Percentiles rank a stretch among this genome's conserved stretches.
Conservation (phyloP, 2,113 vertebrate species). For the Callaeas wilsoni region DNA sequence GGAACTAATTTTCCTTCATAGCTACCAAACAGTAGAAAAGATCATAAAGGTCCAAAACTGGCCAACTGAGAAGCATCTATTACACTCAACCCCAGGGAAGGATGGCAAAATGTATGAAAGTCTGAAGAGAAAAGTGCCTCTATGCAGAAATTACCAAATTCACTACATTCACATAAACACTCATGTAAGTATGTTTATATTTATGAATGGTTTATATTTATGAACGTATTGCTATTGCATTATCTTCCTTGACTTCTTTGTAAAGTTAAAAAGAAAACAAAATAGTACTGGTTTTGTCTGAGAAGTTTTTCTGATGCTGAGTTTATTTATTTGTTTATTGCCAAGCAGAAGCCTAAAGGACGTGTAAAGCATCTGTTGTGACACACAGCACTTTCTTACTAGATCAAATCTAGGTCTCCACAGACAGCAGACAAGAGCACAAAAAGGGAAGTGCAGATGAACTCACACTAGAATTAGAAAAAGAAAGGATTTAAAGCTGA, state of each 20-base stretch:
- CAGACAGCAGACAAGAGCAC: neutral
- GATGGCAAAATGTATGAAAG: neutral
- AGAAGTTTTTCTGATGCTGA: slow-evolving; percentile 17
- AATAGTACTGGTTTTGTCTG: neutral
- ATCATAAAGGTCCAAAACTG: slow-evolving; percentile 10
- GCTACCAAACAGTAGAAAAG: slow-evolving; percentile 14
- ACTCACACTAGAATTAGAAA: slow-evolving; percentile 23
- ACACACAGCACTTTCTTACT: neutral
- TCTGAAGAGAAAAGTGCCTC: neutral
- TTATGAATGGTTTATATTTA: slow-evolving; percentile 1
- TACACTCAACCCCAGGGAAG: neutral
- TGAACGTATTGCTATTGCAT: neutral
- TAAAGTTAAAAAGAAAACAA: slow-evolving; percentile 25
- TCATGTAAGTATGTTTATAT: neutral
- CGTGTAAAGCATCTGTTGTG: slow-evolving; percentile 17
- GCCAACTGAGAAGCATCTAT: slow-evolving; percentile 5
- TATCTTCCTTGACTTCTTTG: slow-evolving; percentile 41
- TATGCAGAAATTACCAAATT: slow-evolving; percentile 26
- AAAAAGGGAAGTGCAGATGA: neutral
- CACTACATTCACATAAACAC: neutral
- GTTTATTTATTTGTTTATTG: slow-evolving; percentile 55
- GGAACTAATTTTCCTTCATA: slow-evolving; percentile 13
- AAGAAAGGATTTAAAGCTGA: slow-evolving; percentile 35
- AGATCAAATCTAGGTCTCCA: slow-evolving; percentile 35
- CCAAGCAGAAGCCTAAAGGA: slow-evolving; percentile 26